Conservation (phyloP, 2,888 invertebrate genomes). For the Drosophila kuntzei region DNA sequence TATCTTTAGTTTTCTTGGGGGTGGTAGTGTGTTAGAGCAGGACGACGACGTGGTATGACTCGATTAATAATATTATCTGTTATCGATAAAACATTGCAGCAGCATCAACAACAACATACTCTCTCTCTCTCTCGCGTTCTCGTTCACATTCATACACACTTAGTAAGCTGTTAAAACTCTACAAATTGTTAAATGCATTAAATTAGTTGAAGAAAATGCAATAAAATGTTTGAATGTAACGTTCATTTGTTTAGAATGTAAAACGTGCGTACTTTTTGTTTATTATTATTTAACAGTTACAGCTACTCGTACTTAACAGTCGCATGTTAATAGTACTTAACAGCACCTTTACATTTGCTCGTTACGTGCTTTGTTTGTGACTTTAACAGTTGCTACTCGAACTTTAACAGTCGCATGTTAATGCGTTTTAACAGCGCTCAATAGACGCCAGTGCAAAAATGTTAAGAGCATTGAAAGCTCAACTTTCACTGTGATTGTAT, state of each 20-base stretch:
- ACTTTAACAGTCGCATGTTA: constrained; percentile 45
- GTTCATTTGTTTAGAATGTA: constrained; percentile 29
- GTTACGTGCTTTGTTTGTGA: constrained; percentile 18
- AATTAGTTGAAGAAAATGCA: constrained; percentile 32
- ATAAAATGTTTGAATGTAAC: constrained; percentile 5
- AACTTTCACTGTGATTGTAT: constrained; percentile 20
- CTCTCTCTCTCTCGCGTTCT: constrained; percentile 1
- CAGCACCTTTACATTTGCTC: constrained; percentile 1
- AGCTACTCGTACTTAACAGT: constrained; percentile 49
- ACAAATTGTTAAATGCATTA: constrained; percentile 29
- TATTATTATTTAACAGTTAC: constrained; percentile 14
- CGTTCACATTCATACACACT: constrained; percentile 1
- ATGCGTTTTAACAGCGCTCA: constrained; percentile 40
- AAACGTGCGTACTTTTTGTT: constrained; percentile 43
- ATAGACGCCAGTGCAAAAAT: constrained; percentile 32
- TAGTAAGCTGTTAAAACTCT: constrained; percentile 32
- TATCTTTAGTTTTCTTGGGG: constrained; percentile 14
- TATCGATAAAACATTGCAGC: constrained; percentile 48
- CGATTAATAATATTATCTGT: constrained; percentile 20
- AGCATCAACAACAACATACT: constrained; percentile 58
- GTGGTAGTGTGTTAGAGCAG: constrained; percentile 12
- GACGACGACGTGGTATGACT: constrained; percentile 18
- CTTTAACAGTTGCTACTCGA: constrained; percentile 10
- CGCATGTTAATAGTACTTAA: constrained; percentile 17
- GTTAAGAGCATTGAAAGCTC: constrained; percentile 23